Percentiles rank a stretch among this genome's conserved stretches.
phyloP scores from a whole-genome alignment of 2,888 invertebrate species.

The Zhuqinia jingwanae region DNA sequence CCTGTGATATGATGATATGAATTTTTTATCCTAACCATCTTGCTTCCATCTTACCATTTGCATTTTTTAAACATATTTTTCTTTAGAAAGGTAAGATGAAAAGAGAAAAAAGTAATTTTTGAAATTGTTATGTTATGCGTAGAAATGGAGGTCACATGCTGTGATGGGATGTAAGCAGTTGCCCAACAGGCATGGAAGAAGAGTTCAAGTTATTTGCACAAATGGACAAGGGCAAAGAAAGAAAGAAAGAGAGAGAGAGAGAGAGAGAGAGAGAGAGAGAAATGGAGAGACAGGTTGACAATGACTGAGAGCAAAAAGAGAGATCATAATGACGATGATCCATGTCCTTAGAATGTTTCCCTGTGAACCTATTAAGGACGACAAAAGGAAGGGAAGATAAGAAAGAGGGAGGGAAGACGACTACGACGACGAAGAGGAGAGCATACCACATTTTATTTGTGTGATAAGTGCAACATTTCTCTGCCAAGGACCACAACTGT shows the following conservation, averaged over 20 bases:
- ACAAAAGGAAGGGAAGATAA: too few relatives aligned
- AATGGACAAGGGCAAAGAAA: constrained; percentile 39
- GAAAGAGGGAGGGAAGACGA: not conserved
- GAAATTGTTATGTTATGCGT: not conserved
- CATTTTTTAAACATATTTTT: not conserved
- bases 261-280: constrained; percentile 6
- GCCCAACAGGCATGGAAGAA: not conserved
- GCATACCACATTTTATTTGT: constrained; percentile 38
- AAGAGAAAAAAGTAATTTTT: not conserved
- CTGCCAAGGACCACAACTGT: constrained; percentile 65
- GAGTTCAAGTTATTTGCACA: constrained; percentile 41
- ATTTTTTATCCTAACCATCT: constrained; percentile 5
- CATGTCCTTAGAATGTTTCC: constrained; percentile 58
- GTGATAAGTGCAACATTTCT: constrained; percentile 64
- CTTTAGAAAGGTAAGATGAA: too few relatives aligned
- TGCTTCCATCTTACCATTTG: constrained; percentile 20
- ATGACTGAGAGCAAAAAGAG: constrained; percentile 22
- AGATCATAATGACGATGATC: constrained; percentile 67
- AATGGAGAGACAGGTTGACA: constrained; percentile 19
- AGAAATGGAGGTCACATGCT: not conserved
- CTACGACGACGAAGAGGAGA: not conserved
- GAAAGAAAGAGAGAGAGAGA: not conserved
- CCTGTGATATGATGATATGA: constrained; percentile 12
- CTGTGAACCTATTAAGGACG: constrained; percentile 56
- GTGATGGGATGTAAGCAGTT: too few relatives aligned